Evolutionary conservation across 2,113 vertebrate genomes (phyloP).

Genomic region (Megaceryle torquata): DNA sequence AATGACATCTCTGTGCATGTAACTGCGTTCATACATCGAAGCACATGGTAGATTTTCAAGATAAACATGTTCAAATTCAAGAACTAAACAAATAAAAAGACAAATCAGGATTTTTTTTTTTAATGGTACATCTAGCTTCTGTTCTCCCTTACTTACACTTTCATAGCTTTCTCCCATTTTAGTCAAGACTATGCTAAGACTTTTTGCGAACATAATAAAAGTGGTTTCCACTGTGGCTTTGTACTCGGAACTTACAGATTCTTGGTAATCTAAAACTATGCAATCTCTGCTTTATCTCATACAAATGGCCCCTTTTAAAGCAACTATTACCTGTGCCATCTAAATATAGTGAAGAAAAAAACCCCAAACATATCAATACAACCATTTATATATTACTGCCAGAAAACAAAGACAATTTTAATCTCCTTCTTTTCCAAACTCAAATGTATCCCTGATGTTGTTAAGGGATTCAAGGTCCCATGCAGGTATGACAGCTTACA

Average conservation of each 20-base stretch:
- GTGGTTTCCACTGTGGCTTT: not conserved
- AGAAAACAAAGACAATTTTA: not conserved
- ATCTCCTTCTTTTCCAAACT: not conserved
- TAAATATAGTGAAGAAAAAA: not conserved
- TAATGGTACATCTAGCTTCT: not conserved
- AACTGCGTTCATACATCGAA: constrained; percentile 95
- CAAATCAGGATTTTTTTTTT: not conserved
- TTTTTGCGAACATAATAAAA: not conserved
- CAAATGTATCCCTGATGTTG: fast-evolving
- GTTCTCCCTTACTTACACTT: not conserved
- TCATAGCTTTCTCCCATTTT: not conserved
- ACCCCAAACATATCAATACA: not conserved
- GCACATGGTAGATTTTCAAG: constrained; percentile 93
- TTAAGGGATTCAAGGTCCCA: not conserved
- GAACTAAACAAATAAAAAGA: constrained; percentile 69
- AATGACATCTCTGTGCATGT: constrained; percentile 98
- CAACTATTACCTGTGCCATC: not conserved
- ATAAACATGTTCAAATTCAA: constrained; percentile 92
- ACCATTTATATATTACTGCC: not conserved
- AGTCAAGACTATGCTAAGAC: not conserved
- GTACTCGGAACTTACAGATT: not conserved
- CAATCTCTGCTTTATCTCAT: not conserved
- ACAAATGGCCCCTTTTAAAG: not conserved
- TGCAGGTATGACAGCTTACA: fast-evolving
- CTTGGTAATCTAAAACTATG: not conserved